Evolutionary conservation across 2,113 vertebrate genomes (phyloP).

Genomic region (Sclerurus mexicanus): DNA sequence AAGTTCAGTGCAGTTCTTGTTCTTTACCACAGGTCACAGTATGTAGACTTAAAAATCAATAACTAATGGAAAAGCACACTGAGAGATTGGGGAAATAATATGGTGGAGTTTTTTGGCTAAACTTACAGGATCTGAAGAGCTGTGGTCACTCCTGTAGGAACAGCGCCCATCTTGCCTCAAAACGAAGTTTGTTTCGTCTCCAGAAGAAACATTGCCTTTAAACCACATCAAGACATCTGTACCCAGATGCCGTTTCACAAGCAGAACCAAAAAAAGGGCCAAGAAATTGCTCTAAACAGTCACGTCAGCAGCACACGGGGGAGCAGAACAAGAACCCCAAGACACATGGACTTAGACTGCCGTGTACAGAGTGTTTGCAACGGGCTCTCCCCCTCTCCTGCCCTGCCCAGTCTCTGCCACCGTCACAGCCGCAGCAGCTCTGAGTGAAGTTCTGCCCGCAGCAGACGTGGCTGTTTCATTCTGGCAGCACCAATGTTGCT

Average conservation of each 20-base stretch:
- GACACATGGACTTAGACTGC: not conserved
- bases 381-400: not conserved
- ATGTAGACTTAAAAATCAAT: not conserved
- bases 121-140: not conserved
- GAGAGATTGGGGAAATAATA: not conserved
- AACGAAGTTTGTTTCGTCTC: not conserved
- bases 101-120: not conserved
- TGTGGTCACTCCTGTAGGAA: not conserved
- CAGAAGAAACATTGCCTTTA: not conserved
- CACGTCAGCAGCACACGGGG: not conserved
- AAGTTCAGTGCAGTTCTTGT: not conserved
- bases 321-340: not conserved
- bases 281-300: not conserved
- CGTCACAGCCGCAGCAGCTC: not conserved
- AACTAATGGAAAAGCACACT: not conserved
- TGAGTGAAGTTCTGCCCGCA: constrained; percentile 5
- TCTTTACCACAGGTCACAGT: not conserved
- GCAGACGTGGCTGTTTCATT: constrained; percentile 43
- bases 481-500: constrained; percentile 47
- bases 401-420: not conserved
- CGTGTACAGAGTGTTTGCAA: not conserved
- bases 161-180: not conserved
- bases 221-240: not conserved
- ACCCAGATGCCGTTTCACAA: not conserved
- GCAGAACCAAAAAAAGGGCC: not conserved